phyloP scores from a whole-genome alignment of 2,888 invertebrate genomes.

The Germaria angustata region DNA sequence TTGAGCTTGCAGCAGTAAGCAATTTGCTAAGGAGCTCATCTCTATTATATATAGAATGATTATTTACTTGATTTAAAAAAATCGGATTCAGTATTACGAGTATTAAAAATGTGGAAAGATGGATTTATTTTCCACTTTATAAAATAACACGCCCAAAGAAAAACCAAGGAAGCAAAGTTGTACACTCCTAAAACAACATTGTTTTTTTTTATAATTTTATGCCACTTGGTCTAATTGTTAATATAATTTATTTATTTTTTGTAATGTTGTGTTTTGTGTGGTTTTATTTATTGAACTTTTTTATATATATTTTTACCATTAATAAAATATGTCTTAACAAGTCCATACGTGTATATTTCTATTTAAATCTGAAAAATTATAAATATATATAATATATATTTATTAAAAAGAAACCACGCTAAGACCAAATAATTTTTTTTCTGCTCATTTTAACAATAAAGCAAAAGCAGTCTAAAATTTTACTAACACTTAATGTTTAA shows the following conservation, averaged over 20 bases:
- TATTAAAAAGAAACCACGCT: neutral
- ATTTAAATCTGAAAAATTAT: neutral
- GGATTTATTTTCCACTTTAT: no score
- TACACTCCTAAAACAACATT: neutral
- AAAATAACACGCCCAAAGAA: no score
- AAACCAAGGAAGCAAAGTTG: neutral
- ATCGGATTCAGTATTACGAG: no score
- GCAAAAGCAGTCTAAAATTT: neutral
- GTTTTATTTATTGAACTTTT: neutral
- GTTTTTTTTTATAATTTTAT: neutral
- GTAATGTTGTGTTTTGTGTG: neutral
- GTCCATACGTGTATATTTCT: neutral
- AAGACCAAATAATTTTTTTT: neutral
- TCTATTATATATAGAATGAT: no score
- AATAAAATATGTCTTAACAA: no score
- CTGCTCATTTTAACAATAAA: neutral
- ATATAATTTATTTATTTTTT: neutral
- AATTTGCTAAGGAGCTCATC: no score
- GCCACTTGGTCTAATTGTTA: neutral
- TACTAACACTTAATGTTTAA: neutral
- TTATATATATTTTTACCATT: no score
- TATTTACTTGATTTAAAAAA: no score
- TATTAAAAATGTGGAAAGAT: no score
- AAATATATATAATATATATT: neutral
- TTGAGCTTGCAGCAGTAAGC: no score